Conservation (phyloP, 64 coral and sea anemone genomes). For the Montipora cactus region DNA sequence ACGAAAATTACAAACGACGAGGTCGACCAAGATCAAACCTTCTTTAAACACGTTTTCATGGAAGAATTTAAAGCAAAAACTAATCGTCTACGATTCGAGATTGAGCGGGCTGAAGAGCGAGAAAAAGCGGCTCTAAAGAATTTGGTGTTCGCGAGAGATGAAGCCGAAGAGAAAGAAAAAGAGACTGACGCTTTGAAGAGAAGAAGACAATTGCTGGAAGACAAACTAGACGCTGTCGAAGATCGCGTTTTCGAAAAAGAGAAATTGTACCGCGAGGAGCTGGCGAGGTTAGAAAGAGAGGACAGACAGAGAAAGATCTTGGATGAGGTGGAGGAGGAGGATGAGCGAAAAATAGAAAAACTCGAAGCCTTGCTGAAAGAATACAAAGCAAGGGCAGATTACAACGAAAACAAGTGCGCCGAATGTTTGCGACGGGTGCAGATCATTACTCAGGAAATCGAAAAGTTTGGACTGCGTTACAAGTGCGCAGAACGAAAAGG, state of each 20-base stretch:
- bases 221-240: conserved; percentile 46
- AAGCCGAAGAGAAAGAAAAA: conserved; percentile 43
- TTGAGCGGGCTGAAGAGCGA: conserved; percentile 51
- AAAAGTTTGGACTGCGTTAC: conserved; percentile 23
- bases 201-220: conserved; percentile 28
- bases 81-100: conserved; percentile 18
- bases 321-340: conserved; percentile 51
- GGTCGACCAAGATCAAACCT: conserved; percentile 3
- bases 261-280: not conserved
- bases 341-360: conserved; percentile 38
- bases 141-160: not conserved
- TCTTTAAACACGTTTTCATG: conserved; percentile 13
- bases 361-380: conserved; percentile 35
- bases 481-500: not conserved
- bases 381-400: conserved; percentile 22
- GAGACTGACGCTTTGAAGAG: conserved; percentile 35
- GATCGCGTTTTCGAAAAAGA: conserved; percentile 60
- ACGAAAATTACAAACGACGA: conserved; percentile 20
- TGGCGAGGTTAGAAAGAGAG: conserved; percentile 47
- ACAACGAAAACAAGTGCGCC: conserved; percentile 54
- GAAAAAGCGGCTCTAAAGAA: conserved; percentile 55
- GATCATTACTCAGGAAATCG: not conserved
- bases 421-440: conserved; percentile 44
- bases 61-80: conserved; percentile 75
- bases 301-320: conserved; percentile 51